Evolutionary conservation across 2,888 invertebrate species (phyloP).

Genomic region (Listrodromus nycthemerus): DNA sequence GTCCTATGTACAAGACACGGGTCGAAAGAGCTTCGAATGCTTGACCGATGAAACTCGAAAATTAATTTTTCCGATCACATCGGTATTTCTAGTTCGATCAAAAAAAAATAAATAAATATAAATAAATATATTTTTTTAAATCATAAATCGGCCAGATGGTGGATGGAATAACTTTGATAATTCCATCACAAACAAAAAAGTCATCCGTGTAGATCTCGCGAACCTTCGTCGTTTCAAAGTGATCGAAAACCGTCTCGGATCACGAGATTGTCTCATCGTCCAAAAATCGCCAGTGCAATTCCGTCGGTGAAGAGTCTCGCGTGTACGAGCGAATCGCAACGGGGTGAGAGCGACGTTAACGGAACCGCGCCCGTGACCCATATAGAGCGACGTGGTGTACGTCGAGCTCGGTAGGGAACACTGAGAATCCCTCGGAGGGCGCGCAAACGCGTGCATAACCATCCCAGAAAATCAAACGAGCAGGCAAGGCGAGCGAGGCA

Average conservation of each 20-base stretch:
- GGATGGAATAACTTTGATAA: no score
- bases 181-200: no score
- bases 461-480: background rate
- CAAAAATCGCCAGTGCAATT: background rate
- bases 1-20: background rate
- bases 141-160: no score
- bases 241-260: no score
- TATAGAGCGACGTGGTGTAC: conserved; percentile 50
- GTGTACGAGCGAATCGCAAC: conserved; percentile 15
- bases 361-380: conserved; percentile 71
- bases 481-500: background rate
- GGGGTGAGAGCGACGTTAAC: conserved; percentile 58
- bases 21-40: no score
- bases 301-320: background rate
- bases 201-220: no score
- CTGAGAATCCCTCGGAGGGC: conserved; percentile 35
- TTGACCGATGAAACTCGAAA: no score
- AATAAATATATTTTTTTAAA: no score
- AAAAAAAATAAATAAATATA: no score
- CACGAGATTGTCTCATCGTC: background rate
- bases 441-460: conserved; percentile 41
- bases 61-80: no score
- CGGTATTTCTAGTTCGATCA: no score
- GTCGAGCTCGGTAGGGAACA: conserved; percentile 1
- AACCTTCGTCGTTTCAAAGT: no score